A percentile compares a stretch with the other conserved stretches of the same genome.
These are phyloP conservation scores for Lymantria monacha DNA, from an alignment of 2,888 invertebrate species.

Conservation along the genomic window DNA sequence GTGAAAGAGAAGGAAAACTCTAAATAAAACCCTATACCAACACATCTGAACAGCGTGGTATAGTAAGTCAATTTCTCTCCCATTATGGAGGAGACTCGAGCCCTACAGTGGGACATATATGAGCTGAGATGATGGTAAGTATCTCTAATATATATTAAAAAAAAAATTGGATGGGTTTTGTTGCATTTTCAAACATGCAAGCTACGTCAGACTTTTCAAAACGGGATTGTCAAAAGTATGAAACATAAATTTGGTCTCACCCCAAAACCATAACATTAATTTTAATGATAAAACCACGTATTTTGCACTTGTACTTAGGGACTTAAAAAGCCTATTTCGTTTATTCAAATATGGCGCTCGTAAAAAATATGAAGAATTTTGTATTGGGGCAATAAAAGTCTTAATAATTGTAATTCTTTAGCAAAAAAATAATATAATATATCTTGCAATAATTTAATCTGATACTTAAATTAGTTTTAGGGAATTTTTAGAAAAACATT, in stretches of 20 bases:
- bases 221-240: constrained; percentile 2
- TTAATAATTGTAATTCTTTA: constrained; percentile 64
- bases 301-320: constrained; percentile 54
- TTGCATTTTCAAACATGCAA: no score
- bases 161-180: no score
- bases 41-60: no score
- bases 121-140: no score
- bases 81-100: no score
- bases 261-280: constrained; percentile 69
- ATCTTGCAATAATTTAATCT: constrained; percentile 47
- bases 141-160: no score
- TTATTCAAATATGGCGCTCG: constrained; percentile 62
- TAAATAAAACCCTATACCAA: no score
- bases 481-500: constrained; percentile 10
- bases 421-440: constrained; percentile 59
- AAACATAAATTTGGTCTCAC: constrained; percentile 16
- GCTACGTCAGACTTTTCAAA: neutral
- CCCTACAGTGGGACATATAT: no score
- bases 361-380: constrained; percentile 64
- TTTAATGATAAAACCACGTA: constrained; percentile 68
- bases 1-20: no score
- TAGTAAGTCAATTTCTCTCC: no score
- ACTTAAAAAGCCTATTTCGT: constrained; percentile 54
- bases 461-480: constrained; percentile 57
- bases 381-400: constrained; percentile 57